These are phyloP conservation scores for Lissocephala sabroskyi DNA, from an alignment of 2,888 invertebrate genomes.

Conservation along the genomic window DNA sequence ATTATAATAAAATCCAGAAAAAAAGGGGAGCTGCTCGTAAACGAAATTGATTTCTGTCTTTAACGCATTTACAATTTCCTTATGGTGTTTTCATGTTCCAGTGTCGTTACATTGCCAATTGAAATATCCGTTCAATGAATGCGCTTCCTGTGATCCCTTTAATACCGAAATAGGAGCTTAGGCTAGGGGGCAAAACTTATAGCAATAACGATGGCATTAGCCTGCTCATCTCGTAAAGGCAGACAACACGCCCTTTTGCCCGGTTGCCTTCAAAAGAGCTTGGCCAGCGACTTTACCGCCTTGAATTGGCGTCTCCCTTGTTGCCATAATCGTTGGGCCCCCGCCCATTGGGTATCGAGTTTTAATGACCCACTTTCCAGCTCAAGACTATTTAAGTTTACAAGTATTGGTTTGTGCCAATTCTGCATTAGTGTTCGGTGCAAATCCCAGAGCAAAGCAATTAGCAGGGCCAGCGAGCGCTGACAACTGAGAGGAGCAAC, in stretches of 20 bases:
- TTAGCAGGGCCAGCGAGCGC: constrained; percentile 28
- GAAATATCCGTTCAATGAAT: too few relatives aligned
- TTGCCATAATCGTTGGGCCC: constrained; percentile 37
- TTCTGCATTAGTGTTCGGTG: constrained; percentile 32
- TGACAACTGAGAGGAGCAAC: constrained; percentile 3
- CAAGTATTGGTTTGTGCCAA: constrained; percentile 65
- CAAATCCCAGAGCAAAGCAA: constrained; percentile 52
- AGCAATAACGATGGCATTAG: constrained; percentile 12
- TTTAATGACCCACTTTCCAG: constrained; percentile 69
- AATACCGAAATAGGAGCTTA: neutral
- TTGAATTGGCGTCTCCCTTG: constrained; percentile 55
- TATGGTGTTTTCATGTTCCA: too few relatives aligned
- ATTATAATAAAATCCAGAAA: too few relatives aligned
- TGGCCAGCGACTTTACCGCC: constrained; percentile 44
- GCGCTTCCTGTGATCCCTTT: constrained; percentile 28
- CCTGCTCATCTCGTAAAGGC: too few relatives aligned
- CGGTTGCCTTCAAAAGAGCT: constrained; percentile 56
- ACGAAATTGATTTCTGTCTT: too few relatives aligned
- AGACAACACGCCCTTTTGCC: constrained; percentile 9
- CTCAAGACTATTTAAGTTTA: constrained; percentile 61
- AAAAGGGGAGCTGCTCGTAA: too few relatives aligned
- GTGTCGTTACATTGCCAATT: too few relatives aligned
- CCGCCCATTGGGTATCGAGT: constrained; percentile 42
- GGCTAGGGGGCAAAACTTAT: too few relatives aligned
- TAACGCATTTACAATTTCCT: too few relatives aligned